Evolutionary conservation across 2,797 vertebrate genomes (phyloP).

Genomic region (Huso huso): DNA sequence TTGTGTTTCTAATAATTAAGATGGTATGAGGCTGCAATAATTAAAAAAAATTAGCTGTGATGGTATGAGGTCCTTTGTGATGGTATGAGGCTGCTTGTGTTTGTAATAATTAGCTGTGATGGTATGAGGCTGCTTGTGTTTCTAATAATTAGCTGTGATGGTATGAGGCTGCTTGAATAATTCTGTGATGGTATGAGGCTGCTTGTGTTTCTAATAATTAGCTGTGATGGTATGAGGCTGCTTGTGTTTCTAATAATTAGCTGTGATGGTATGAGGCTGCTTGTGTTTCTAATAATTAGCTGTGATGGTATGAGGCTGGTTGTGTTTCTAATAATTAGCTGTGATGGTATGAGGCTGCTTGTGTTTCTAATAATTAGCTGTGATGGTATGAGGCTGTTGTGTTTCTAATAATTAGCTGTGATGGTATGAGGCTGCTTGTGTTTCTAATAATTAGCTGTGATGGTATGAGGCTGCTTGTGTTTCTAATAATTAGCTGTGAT

Average conservation of each 20-base stretch:
- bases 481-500: neutral
- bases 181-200: neutral
- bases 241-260: too few species aligned
- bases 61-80: neutral
- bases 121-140: too few species aligned
- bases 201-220: neutral
- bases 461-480: neutral
- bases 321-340: neutral
- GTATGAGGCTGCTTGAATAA: too few species aligned
- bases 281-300: conserved; percentile 10
- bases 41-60: too few species aligned
- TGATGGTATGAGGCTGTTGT: neutral
- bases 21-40: too few species aligned
- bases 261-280: too few species aligned
- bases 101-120: neutral
- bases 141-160: too few species aligned
- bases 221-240: too few species aligned
- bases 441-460: neutral
- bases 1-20: neutral
- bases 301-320: neutral
- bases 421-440: too few species aligned
- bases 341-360: neutral
- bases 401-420: neutral
- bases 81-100: neutral
- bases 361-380: conserved; percentile 1